Evolutionary conservation across 2,113 vertebrate genomes (phyloP).

Genomic region (Pardalotus punctatus): DNA sequence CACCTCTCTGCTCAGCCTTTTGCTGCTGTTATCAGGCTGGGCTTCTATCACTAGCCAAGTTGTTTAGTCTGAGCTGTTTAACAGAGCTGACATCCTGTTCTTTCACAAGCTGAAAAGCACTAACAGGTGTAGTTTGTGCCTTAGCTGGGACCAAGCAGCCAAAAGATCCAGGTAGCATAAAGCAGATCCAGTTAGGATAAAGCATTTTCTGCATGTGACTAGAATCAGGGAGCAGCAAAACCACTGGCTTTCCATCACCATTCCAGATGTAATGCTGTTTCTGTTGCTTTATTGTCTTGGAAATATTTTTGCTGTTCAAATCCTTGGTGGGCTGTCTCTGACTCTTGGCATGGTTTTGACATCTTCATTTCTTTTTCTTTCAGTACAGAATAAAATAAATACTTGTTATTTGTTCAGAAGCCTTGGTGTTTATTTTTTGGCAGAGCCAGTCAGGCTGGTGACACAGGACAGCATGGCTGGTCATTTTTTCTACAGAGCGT

Average conservation of each 20-base stretch:
- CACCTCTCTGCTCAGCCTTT: background rate
- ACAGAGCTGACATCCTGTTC: background rate
- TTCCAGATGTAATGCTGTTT: background rate
- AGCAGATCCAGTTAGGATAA: background rate
- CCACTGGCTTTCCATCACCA: background rate
- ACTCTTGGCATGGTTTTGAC: background rate
- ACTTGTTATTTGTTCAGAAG: background rate
- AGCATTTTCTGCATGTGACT: background rate
- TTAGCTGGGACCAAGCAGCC: background rate
- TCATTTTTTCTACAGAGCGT: background rate
- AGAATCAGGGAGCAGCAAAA: background rate
- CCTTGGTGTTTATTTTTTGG: background rate
- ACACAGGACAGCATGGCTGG: background rate
- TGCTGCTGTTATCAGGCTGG: background rate
- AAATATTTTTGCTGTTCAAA: background rate
- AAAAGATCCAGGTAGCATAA: background rate
- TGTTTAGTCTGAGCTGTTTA: background rate
- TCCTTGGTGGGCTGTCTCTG: background rate
- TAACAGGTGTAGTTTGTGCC: background rate
- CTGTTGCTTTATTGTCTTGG: background rate
- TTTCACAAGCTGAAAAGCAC: background rate
- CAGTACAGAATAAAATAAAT: constrained; percentile 21
- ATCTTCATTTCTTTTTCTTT: background rate
- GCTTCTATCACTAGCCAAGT: background rate
- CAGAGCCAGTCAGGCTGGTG: rapidly evolving